Evolutionary conservation across 2,113 vertebrate genomes (phyloP).

Genomic region (Leiothrix lutea): DNA sequence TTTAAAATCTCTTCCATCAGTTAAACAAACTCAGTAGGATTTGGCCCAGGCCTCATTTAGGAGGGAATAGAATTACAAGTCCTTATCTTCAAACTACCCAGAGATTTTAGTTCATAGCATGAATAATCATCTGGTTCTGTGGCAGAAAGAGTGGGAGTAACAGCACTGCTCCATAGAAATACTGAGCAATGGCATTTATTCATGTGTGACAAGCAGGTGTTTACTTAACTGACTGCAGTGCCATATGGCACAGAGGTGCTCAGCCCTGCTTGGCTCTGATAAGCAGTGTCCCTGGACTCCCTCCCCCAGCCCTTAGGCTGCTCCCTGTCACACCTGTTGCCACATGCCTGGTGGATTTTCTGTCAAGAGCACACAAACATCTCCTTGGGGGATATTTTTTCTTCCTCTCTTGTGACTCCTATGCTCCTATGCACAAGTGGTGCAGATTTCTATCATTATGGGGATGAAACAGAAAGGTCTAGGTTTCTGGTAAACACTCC

Average conservation of each 20-base stretch:
- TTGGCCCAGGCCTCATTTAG: neutral
- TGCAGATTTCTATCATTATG: neutral
- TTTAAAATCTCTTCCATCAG: neutral
- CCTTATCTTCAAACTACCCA: neutral
- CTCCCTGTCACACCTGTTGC: neutral
- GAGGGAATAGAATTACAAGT: neutral
- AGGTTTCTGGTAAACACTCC: neutral
- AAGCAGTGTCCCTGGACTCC: neutral
- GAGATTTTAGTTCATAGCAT: neutral
- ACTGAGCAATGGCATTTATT: neutral
- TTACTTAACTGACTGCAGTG: neutral
- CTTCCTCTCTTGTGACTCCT: neutral
- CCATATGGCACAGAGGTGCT: neutral
- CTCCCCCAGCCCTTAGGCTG: neutral
- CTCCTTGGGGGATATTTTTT: neutral
- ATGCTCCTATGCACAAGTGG: rapidly evolving
- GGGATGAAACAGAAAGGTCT: neutral
- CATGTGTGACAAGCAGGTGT: neutral
- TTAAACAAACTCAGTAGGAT: neutral
- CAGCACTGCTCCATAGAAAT: neutral
- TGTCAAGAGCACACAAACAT: neutral
- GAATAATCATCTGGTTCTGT: neutral
- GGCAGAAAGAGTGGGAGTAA: neutral
- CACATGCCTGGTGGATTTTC: neutral
- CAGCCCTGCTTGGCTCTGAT: neutral